Evolutionary conservation across 2,888 invertebrate species (phyloP).

Genomic region (Seira musarum): DNA sequence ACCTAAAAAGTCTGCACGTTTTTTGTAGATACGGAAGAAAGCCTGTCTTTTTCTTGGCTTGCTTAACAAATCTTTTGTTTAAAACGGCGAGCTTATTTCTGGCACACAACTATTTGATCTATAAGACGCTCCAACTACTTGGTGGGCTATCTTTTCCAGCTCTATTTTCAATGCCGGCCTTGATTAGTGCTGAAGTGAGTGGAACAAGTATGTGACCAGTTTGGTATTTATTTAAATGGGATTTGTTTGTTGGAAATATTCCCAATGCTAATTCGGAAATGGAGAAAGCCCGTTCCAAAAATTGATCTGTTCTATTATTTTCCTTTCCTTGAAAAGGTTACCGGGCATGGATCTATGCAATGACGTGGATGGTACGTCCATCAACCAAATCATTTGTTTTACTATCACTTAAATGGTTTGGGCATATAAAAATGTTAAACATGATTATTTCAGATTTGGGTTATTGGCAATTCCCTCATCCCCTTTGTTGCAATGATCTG

Average conservation of each 20-base stretch:
- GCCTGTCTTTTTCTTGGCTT: slow-evolving; percentile 63
- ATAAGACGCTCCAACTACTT: slow-evolving; percentile 56
- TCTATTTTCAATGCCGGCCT: slow-evolving; percentile 59
- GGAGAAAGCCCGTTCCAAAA: neutral
- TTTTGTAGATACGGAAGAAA: slow-evolving; percentile 64
- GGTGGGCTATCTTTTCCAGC: slow-evolving; percentile 63
- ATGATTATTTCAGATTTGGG: slow-evolving; percentile 45
- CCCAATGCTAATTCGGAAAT: neutral
- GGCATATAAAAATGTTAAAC: no score
- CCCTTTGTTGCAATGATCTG: slow-evolving; percentile 70
- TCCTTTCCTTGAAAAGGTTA: slow-evolving; percentile 33
- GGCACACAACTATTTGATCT: slow-evolving; percentile 44
- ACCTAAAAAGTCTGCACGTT: neutral
- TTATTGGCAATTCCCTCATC: slow-evolving; percentile 62
- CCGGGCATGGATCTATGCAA: slow-evolving; percentile 61
- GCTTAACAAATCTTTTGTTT: slow-evolving; percentile 63
- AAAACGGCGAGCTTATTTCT: slow-evolving; percentile 58
- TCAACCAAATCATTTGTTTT: no score
- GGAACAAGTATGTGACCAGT: slow-evolving; percentile 54
- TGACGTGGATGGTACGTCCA: slow-evolving; percentile 53
- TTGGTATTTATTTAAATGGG: neutral
- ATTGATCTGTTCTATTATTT: slow-evolving; percentile 8
- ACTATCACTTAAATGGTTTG: no score
- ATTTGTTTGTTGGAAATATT: neutral
- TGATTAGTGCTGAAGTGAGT: slow-evolving; percentile 63